A percentile compares a stretch with the other conserved stretches of the same genome.
Evolutionary conservation across 2,888 invertebrate species (phyloP).

Genomic region (Hirtodrosophila trivittata): DNA sequence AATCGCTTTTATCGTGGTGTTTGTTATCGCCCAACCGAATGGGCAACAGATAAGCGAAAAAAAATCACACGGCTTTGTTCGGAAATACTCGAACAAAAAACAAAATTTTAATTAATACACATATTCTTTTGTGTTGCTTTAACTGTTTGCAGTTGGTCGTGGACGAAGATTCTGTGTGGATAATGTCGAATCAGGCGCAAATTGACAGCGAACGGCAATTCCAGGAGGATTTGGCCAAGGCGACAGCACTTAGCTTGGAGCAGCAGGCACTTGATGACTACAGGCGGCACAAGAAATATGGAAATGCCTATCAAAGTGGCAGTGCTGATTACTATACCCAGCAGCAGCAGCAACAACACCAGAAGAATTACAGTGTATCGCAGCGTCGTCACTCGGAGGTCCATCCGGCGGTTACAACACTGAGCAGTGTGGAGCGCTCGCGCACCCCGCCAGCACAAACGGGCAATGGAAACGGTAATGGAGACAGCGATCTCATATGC

Average conservation of each 20-base stretch:
- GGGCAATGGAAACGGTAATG: conserved; percentile 19
- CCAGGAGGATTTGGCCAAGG: conserved; percentile 93
- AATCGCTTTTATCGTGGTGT: conserved; percentile 65
- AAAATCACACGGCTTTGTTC: conserved; percentile 53
- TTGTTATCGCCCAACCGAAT: conserved; percentile 58
- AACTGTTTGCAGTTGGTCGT: conserved; percentile 41
- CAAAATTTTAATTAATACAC: conserved; percentile 32
- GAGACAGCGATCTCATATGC: conserved; percentile 88
- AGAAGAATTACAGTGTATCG: conserved; percentile 38
- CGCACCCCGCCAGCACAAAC: conserved; percentile 70
- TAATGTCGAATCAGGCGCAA: conserved; percentile 82
- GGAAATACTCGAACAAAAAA: conserved; percentile 21
- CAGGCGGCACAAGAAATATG: conserved; percentile 85
- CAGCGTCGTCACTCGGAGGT: conserved; percentile 78
- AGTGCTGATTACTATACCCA: conserved; percentile 44
- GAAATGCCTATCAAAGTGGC: conserved; percentile 82
- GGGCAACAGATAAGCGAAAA: conserved; percentile 51
- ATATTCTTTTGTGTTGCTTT: not conserved
- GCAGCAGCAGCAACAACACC: conserved; percentile 53
- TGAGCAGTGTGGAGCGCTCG: conserved; percentile 58
- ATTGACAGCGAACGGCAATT: conserved; percentile 92
- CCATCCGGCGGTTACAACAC: conserved; percentile 19
- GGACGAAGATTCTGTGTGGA: conserved; percentile 31
- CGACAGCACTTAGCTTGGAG: conserved; percentile 94
- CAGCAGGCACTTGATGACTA: conserved; percentile 93